Evolutionary conservation across 2,113 vertebrate species (phyloP).

Genomic region (Tragelaphus strepsiceros): DNA sequence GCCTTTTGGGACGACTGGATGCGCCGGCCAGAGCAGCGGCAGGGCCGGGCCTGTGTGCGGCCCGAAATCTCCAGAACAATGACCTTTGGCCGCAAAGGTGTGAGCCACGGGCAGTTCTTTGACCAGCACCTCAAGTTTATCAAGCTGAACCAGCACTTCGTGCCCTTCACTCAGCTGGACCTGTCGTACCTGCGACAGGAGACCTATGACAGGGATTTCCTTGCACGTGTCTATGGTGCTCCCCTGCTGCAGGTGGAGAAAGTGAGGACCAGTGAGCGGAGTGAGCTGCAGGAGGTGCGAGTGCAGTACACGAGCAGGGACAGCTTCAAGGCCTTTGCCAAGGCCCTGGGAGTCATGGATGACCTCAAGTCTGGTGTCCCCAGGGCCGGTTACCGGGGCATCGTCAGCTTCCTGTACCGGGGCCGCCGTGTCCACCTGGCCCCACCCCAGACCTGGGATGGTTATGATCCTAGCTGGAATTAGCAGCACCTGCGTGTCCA

Average conservation of each 20-base stretch:
- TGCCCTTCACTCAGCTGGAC: conserved; percentile 91
- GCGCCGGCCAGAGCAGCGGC: conserved; percentile 90
- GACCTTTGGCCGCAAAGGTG: conserved; percentile 94
- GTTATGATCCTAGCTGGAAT: conserved; percentile 93
- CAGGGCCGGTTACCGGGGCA: conserved; percentile 91
- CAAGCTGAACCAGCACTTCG: conserved; percentile 92
- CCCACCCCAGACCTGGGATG: conserved; percentile 88
- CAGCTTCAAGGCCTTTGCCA: conserved; percentile 92
- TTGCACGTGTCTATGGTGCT: conserved; percentile 81
- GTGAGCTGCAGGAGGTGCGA: conserved; percentile 82
- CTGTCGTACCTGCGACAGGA: conserved; percentile 88
- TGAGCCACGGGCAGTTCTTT: conserved; percentile 97
- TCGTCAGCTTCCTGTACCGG: conserved; percentile 89
- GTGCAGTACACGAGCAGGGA: conserved; percentile 91
- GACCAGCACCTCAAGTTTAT: conserved; percentile 97
- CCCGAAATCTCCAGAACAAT: conserved; percentile 93
- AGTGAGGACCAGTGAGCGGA: conserved; percentile 79
- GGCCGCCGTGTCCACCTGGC: conserved; percentile 91
- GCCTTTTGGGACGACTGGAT: conserved; percentile 99
- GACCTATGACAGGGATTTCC: conserved; percentile 83
- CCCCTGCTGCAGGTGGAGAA: conserved; percentile 85
- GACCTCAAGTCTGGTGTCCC: conserved; percentile 96
- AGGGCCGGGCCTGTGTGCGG: conserved; percentile 88
- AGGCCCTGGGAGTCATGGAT: conserved; percentile 93
- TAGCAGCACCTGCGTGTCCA: conserved; percentile 60